Evolutionary conservation across 1,140 invertebrate species (phyloP).

Genomic region (Cyphomyrmex costatus): DNA sequence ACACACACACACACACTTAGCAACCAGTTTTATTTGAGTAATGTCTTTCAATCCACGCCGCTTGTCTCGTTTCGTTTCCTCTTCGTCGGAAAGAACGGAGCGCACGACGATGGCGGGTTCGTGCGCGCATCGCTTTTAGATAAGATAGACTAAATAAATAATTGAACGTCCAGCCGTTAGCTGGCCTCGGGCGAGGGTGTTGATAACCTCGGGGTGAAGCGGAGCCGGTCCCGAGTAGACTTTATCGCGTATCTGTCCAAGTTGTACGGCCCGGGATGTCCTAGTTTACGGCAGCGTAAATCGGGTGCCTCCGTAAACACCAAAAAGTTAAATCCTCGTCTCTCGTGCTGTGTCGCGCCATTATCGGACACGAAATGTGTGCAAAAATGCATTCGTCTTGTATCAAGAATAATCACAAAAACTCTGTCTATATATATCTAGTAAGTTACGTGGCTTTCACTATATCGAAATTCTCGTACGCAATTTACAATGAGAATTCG

Average conservation of each 20-base stretch:
- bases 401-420: constrained; percentile 2
- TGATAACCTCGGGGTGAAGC: constrained; percentile 79
- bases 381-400: constrained; percentile 13
- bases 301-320: constrained; percentile 56
- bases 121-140: constrained; percentile 76
- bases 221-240: constrained; percentile 62
- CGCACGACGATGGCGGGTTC: constrained; percentile 70
- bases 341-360: neutral
- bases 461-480: neutral
- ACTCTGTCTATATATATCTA: neutral
- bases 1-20: too few relatives aligned
- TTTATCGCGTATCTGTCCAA: constrained; percentile 82
- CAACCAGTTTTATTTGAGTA: neutral
- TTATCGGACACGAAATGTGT: constrained; percentile 33
- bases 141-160: constrained; percentile 85
- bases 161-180: constrained; percentile 82
- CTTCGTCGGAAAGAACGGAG: constrained; percentile 38
- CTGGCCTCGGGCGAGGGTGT: constrained; percentile 76
- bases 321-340: constrained; percentile 72
- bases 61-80: neutral
- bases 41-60: constrained; percentile 21
- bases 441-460: neutral
- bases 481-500: neutral
- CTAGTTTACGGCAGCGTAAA: constrained; percentile 73
- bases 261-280: constrained; percentile 67